Percentiles rank a stretch among this genome's conserved stretches.
Conservation (phyloP, 2,888 invertebrate genomes). For the Oxytorus armatus region DNA sequence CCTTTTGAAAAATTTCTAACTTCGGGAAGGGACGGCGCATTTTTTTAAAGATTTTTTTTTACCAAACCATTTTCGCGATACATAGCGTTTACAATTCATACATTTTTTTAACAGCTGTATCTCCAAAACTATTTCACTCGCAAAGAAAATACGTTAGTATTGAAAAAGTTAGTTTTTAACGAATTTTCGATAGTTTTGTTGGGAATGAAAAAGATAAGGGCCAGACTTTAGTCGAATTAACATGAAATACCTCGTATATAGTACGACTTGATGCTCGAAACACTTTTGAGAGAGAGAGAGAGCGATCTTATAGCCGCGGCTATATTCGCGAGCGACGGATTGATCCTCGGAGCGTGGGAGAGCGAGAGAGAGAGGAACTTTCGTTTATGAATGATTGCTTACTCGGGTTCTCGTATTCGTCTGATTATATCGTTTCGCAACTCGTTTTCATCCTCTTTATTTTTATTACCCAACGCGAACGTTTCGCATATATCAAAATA, state of each 20-base stretch:
- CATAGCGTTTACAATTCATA: too few relatives aligned
- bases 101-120: too few relatives aligned
- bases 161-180: too few relatives aligned
- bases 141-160: too few relatives aligned
- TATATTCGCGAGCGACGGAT: slow-evolving; percentile 49
- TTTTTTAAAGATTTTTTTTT: too few relatives aligned
- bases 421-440: slow-evolving; percentile 62
- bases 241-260: slow-evolving; percentile 15
- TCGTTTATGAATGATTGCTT: slow-evolving; percentile 66
- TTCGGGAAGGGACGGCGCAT: too few relatives aligned
- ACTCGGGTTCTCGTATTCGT: slow-evolving; percentile 59
- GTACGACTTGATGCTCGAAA: slow-evolving; percentile 3
- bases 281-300: slow-evolving; percentile 39
- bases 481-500: slow-evolving; percentile 73
- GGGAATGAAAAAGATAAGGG: neutral
- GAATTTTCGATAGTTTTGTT: too few relatives aligned
- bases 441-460: slow-evolving; percentile 39
- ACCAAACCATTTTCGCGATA: too few relatives aligned
- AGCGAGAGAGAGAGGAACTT: slow-evolving; percentile 37
- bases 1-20: too few relatives aligned
- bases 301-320: slow-evolving; percentile 33
- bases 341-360: slow-evolving; percentile 48
- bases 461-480: slow-evolving; percentile 47
- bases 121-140: too few relatives aligned
- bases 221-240: neutral